Evolutionary conservation across 2,113 vertebrate species (phyloP), one percentile per base, ranked within the genome.

Genomic region (Corydoras sp.): DNA sequence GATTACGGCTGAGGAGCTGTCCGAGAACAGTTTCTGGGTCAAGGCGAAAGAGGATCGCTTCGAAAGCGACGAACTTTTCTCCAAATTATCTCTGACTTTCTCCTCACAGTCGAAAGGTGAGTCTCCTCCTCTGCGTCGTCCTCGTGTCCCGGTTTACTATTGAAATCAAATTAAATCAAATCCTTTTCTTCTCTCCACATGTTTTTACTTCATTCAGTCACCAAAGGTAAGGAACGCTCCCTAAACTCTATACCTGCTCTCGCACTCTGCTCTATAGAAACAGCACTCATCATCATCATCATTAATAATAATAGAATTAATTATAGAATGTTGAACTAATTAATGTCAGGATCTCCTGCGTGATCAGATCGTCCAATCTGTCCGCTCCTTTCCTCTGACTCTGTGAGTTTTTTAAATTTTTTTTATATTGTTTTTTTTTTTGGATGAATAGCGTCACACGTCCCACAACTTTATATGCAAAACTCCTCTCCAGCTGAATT

Each of bases 21-120:
- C 87, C 24, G 89, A 95, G 82, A 86, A 81, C 54, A 93, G 93
- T 81, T 93, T 97, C 83, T 96, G 94, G 94, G 88, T 84, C 71
- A 88, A 88, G 60, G 81, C 87, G n/a, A 92, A 93, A 62, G 94
- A 96, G 69, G 90, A 90, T 0, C 72, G 86, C 64, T 96, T 88
- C 86, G 93, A 93, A 85, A 93, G 83, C 83, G 90, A 85, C 10
- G 94, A 97, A 64, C 93, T 97, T 68, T 93, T 97, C 66, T 91
- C 94, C 84, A 95, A 91, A 86, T 90, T 97, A 66, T 92, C 90
- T 5, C 74, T 91, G 72, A 51, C 89, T 70, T 97, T 97, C 84
- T 93, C 92, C 75, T 86, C 93, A 3, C 93, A 93, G 85, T 89
- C 88, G 66, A 95, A 92, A 80, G 80, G 93, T 97, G 77, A 93